Evolutionary conservation across 2,888 invertebrate species (phyloP), one percentile per base, ranked within the genome.

Genomic region (Drosophila borborema): DNA sequence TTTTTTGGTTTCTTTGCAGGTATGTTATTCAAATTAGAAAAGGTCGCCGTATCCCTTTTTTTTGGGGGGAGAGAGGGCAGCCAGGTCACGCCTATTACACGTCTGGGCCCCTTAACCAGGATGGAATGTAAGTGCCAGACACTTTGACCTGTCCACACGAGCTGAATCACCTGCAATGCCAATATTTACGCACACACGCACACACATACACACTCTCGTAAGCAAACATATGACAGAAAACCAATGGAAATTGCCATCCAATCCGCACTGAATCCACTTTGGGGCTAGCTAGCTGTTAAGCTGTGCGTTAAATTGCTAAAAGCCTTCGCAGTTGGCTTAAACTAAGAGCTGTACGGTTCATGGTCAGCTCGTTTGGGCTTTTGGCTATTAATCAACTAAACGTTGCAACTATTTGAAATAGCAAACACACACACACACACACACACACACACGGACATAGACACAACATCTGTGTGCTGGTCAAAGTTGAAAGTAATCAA

Each of bases 301-400:
- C 89, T 89, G 87, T 77, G 86, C 87, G 89, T 89, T 86, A 86
- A 86, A 86, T 86, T 86, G 89, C 89, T 89, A 87, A 87, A 86
- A 89, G 86, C 80, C 82, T 77, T 80, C 71, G 56, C 73, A 61
- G 89, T 75, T 79, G 77, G 86, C 86, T 88, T 86, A 76, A 89
- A 84, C 82, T 74, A 75, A 84, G 80, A 82, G 87, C 87, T 62
- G 18, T 64, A 28, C 43, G 38, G 7, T 40, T 60, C 43, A 41
- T 59, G 34, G 18, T 31, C 36, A 38, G 45, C 43, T 61, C 56
- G 56, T 54, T 53, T 51, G 61, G 48, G 51, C 72, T 72, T 70
- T 74, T 72, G 82, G 87, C 89, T 87, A 86, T 86, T 86, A 86
- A 87, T 86, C 86, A 86, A 86, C 86, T 87, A 86, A 86, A 86